Evolutionary conservation across 1,140 invertebrate species (phyloP).

Genomic region (Pseudomyrmex concolor): DNA sequence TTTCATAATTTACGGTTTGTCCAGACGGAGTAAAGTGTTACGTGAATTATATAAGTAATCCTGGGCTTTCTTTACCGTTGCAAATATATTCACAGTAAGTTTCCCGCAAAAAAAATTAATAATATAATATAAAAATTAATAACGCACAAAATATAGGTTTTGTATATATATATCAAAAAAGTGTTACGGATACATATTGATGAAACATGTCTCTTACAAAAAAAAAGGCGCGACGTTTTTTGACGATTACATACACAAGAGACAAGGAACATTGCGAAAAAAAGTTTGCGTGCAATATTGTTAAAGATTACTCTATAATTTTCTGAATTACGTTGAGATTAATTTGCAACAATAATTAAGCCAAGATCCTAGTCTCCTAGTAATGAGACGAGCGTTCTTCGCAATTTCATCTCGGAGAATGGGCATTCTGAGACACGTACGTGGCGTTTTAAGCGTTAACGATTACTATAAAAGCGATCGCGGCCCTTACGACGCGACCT

Average conservation of each 20-base stretch:
- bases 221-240: neutral
- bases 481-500: conserved; percentile 51
- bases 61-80: too few species aligned
- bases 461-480: conserved; percentile 65
- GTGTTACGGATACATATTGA: neutral
- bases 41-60: conserved; percentile 15
- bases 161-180: neutral
- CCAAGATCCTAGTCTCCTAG: neutral
- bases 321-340: conserved; percentile 17
- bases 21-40: neutral
- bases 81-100: neutral
- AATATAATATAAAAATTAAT: too few species aligned
- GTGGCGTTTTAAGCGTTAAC: conserved; percentile 57
- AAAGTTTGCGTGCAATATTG: neutral
- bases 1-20: conserved; percentile 20
- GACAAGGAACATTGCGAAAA: neutral
- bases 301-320: neutral
- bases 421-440: conserved; percentile 6
- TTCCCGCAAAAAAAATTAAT: too few species aligned
- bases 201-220: neutral
- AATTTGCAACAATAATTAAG: conserved; percentile 50
- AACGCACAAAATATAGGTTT: neutral
- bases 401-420: neutral
- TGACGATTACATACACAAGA: neutral
- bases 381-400: conserved; percentile 34